phyloP scores from a whole-genome alignment of 2,113 vertebrate genomes.

The Brienomyrus longianalis region DNA sequence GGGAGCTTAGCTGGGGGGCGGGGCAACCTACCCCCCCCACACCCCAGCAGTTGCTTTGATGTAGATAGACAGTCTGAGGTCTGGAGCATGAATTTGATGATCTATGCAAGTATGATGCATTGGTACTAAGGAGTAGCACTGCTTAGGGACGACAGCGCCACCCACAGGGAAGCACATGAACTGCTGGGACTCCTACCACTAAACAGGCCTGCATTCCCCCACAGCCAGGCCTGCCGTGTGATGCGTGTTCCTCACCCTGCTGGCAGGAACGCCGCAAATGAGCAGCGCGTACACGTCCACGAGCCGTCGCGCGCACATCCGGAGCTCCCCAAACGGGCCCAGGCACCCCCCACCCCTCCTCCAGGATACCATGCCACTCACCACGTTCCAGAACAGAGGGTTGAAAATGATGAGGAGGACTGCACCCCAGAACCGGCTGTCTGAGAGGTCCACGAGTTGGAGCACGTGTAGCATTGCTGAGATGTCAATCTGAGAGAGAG shows the following conservation, averaged over 20 bases:
- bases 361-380: constrained; percentile 34
- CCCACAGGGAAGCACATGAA: not conserved
- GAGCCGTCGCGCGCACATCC: not conserved
- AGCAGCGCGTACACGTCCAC: not conserved
- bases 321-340: not conserved
- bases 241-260: not conserved
- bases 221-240: not conserved
- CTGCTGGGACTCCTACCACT: not conserved
- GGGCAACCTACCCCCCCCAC: not conserved
- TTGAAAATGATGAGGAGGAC: constrained; percentile 62
- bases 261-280: not conserved
- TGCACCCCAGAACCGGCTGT: constrained; percentile 52
- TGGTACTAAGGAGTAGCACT: not conserved
- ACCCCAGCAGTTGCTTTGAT: not conserved
- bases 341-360: not conserved
- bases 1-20: not conserved
- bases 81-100: not conserved
- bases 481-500: constrained; percentile 49
- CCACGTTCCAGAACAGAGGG: constrained; percentile 69
- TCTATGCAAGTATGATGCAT: not conserved
- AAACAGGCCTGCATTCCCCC: not conserved
- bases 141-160: not conserved
- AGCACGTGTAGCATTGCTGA: constrained; percentile 36
- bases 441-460: constrained; percentile 38
- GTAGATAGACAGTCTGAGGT: not conserved